Conservation (phyloP, 1,140 invertebrate genomes). For the Ceratina australensis region DNA sequence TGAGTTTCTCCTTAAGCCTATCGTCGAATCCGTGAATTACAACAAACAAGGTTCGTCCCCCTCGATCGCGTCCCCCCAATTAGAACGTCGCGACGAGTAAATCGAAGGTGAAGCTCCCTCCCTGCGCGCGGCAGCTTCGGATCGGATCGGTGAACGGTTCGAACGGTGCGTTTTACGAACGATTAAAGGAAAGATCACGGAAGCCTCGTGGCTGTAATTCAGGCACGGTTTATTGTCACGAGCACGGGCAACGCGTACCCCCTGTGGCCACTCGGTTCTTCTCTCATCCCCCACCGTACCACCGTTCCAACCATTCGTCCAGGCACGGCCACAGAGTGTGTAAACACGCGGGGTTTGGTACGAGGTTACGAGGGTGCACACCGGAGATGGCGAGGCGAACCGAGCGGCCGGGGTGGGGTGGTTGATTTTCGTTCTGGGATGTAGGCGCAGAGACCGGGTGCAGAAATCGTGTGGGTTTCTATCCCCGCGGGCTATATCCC, state of each 20-base stretch:
- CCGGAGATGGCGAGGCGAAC: constrained; percentile 44
- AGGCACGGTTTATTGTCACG: constrained; percentile 49
- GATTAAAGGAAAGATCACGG: constrained; percentile 24
- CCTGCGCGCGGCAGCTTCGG: neutral
- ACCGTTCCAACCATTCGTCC: constrained; percentile 61
- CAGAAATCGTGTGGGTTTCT: constrained; percentile 75
- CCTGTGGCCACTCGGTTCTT: neutral
- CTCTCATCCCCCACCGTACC: neutral
- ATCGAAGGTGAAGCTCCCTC: neutral
- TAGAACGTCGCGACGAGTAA: neutral
- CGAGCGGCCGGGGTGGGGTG: constrained; percentile 58
- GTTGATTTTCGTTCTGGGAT: constrained; percentile 73
- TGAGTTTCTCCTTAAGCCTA: neutral
- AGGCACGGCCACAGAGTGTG: constrained; percentile 57
- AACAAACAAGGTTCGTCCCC: neutral
- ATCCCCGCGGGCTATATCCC: constrained; percentile 79
- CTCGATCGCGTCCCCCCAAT: neutral
- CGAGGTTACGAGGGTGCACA: constrained; percentile 59
- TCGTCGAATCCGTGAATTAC: neutral
- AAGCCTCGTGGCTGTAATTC: constrained; percentile 25
- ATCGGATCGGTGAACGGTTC: neutral
- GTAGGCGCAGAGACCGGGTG: constrained; percentile 64
- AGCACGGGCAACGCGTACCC: constrained; percentile 18
- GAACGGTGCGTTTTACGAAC: neutral
- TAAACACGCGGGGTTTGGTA: constrained; percentile 57